Conservation (phyloP, 2,113 vertebrate species). For the Caloenas nicobarica region DNA sequence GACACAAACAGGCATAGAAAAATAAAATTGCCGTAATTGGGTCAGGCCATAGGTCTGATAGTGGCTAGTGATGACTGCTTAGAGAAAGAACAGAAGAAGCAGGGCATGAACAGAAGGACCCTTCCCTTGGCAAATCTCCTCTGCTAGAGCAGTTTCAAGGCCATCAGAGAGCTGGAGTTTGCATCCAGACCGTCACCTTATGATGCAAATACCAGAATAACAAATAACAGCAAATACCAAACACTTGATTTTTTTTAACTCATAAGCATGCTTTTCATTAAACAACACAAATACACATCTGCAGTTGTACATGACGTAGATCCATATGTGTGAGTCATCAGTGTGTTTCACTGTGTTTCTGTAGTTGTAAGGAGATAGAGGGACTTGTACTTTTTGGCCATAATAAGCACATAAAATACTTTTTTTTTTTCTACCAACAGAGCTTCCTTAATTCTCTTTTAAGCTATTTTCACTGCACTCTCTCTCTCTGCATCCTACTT, state of each 20-base stretch:
- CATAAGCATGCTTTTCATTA: background rate
- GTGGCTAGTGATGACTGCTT: background rate
- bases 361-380: background rate
- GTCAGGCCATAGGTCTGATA: slow-evolving; percentile 63
- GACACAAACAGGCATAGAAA: slow-evolving; percentile 59
- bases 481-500: background rate
- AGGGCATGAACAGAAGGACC: background rate
- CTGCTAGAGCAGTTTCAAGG: background rate
- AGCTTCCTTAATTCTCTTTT: background rate
- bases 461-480: background rate
- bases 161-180: background rate
- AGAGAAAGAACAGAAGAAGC: slow-evolving; percentile 23
- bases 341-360: background rate
- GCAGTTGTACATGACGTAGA: background rate
- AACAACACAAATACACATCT: background rate
- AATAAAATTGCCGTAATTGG: slow-evolving; percentile 56
- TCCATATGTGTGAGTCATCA: background rate
- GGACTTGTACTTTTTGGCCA: background rate
- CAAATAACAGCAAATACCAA: background rate
- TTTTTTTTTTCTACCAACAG: background rate
- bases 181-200: background rate
- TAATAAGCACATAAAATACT: background rate
- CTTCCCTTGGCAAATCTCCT: background rate
- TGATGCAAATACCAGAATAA: background rate
- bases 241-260: background rate